Base-by-base conservation (phyloP, 1,140 invertebrate species). In the Spodoptera frugiperda region DNA sequence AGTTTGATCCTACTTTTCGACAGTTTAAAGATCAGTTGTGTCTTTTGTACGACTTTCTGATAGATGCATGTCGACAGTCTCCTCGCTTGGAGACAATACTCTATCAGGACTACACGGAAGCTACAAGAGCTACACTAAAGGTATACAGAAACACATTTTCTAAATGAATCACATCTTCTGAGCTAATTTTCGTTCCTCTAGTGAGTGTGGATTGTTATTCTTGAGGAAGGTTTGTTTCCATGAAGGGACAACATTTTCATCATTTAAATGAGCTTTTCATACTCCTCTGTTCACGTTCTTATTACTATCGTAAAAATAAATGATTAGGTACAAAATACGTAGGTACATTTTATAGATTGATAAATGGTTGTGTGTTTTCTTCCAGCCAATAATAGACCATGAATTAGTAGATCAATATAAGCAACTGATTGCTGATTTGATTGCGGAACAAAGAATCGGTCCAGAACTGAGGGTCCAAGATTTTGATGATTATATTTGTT, bases 1-100 rank as follows among this genome's bases (percentile, higher is more conserved):
- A 95, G 55, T 98, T 98, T 90, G 97, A 97, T 71, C 98, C 98
- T 1, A 95, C 96, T 0, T 98, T 98, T 82, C 96, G 96, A 57
- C 95, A 96, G 78, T 97, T 98, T 78, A 94, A 95, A 74, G 95
- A 96, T 74, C 95, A 96, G 73, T 92, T 98, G 2, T 89, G 97
- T n/a, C 95, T 95, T 44, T 91, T 98, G 12, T 96, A 97, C 78
- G 96, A 97, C 84, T 95, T 95, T 17, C 96, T 98, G 84, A 96
- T 97, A 25, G 93, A 96, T 75, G 95, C 96, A 46, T 96, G 97
- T 46, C 93, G 94, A 70, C 93, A 94, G 68, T 95, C 98, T 68
- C 97, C 97, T 0, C 94, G 97, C 76, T 94, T 98, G 30, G 98
- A 99, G 91, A 96, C 95, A 9, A 91, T 95, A 77, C 87, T 97